These are phyloP conservation scores for Gadopsis marmoratus DNA, from an alignment of 2,797 vertebrate genomes.

Conservation along the genomic window DNA sequence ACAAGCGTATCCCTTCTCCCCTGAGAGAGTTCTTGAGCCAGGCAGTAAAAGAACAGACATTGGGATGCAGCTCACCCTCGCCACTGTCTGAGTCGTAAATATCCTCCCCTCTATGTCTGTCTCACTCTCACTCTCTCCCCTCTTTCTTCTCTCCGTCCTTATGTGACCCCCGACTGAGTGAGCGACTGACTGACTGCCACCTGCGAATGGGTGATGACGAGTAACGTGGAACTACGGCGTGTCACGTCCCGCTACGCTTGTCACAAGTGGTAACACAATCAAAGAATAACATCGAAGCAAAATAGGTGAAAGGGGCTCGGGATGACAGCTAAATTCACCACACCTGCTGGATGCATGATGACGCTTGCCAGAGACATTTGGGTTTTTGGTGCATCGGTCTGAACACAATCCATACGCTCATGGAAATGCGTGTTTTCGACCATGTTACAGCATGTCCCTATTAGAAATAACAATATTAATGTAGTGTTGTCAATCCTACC, in stretches of 20 bases:
- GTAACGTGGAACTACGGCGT: constrained; percentile 51
- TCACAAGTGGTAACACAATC: constrained; percentile 47
- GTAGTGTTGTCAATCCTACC: not conserved
- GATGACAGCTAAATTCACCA: constrained; percentile 52
- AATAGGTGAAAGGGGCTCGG: constrained; percentile 32
- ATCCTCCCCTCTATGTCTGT: constrained; percentile 49
- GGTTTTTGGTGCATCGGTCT: not conserved
- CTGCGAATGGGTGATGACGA: constrained; percentile 45
- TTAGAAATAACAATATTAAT: not conserved
- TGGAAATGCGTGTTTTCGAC: constrained; percentile 19
- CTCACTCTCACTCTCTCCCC: constrained; percentile 22
- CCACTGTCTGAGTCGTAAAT: constrained; percentile 77
- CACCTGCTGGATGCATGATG: constrained; percentile 34
- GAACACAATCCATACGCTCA: constrained; percentile 32
- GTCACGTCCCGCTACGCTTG: constrained; percentile 45
- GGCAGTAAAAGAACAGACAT: constrained; percentile 67
- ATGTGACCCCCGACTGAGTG: constrained; percentile 53
- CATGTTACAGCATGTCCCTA: not conserved
- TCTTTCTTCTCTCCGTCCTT: constrained; percentile 49
- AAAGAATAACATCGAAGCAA: constrained; percentile 29
- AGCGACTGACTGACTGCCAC: constrained; percentile 36
- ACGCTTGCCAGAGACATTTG: constrained; percentile 7
- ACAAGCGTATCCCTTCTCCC: constrained; percentile 36
- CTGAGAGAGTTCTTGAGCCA: constrained; percentile 55
- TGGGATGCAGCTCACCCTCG: constrained; percentile 72